Conservation (phyloP, 2,797 vertebrate species). For the Xenops minutus region DNA sequence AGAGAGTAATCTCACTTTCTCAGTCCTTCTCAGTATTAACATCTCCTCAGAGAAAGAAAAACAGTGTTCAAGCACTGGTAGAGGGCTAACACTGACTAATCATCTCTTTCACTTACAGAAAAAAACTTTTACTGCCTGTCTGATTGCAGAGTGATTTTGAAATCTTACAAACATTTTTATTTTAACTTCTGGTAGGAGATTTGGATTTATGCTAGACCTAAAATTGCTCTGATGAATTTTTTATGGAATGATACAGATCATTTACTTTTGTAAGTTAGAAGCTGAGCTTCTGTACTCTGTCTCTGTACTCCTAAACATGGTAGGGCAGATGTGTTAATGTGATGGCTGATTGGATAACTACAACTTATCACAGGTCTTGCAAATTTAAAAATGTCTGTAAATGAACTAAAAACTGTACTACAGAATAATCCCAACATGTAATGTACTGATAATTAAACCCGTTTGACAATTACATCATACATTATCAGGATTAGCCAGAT, state of each 20-base stretch:
- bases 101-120: background rate
- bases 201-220: background rate
- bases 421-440: conserved; percentile 74
- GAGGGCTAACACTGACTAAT: background rate
- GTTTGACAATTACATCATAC: conserved; percentile 92
- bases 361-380: background rate
- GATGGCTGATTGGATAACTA: background rate
- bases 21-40: background rate
- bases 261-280: background rate
- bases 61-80: background rate
- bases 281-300: background rate
- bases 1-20: background rate
- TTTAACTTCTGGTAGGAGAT: background rate
- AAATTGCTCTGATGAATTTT: background rate
- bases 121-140: background rate
- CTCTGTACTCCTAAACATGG: background rate
- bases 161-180: background rate
- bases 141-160: background rate
- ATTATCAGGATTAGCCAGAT: conserved; percentile 85
- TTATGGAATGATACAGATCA: background rate
- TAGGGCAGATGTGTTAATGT: background rate
- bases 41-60: background rate
- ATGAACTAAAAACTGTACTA: conserved; percentile 66
- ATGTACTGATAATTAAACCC: conserved; percentile 87
- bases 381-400: conserved; percentile 64